A percentile compares a stretch with the other conserved stretches of the same genome.
These are phyloP conservation scores for Danio jaintianensis DNA, from an alignment of 2,797 vertebrate species.

Conservation along the genomic window DNA sequence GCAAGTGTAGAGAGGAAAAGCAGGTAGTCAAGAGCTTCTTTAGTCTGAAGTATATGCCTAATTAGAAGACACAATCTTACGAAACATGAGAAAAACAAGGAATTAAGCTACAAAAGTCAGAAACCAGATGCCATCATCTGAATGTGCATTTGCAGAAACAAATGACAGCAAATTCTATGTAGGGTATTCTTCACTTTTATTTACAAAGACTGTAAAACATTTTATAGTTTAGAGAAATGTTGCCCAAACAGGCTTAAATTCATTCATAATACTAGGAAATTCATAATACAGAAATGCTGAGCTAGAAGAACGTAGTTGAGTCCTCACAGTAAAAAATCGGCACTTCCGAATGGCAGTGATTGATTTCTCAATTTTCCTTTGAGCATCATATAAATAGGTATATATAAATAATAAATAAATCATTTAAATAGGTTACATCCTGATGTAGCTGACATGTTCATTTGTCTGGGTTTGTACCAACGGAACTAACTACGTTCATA, in stretches of 20 bases:
- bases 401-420: too few species aligned
- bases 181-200: neutral
- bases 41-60: constrained; percentile 74
- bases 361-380: neutral
- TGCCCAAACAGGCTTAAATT: too few species aligned
- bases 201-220: neutral
- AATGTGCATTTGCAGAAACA: neutral
- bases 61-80: constrained; percentile 74
- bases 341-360: neutral
- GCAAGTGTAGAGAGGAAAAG: constrained; percentile 69
- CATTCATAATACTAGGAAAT: neutral
- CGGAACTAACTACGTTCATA: neutral
- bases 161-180: neutral
- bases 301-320: neutral
- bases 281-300: neutral
- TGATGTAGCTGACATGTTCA: neutral
- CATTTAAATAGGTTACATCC: too few species aligned
- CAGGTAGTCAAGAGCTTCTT: constrained; percentile 76
- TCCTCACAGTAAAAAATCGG: neutral
- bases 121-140: neutral
- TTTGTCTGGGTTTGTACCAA: neutral
- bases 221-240: neutral
- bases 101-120: neutral
- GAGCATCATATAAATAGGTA: neutral
- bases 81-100: constrained; percentile 40